Conservation (phyloP, 2,113 vertebrate species). For the Budorcas taxicolor region DNA sequence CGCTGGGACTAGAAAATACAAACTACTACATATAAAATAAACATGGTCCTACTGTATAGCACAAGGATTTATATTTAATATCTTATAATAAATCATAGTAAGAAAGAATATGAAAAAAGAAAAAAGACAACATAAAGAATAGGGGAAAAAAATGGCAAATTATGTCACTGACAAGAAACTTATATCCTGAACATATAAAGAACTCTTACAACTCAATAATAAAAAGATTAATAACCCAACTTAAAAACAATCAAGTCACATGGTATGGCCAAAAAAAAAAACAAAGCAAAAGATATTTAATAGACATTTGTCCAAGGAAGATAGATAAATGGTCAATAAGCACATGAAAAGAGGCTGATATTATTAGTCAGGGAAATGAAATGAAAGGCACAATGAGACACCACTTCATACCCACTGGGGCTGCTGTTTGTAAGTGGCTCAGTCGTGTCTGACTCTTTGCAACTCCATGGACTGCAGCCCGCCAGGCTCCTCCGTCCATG, state of each 20-base stretch:
- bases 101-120: neutral
- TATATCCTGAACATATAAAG: neutral
- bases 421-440: neutral
- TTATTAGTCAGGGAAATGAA: neutral
- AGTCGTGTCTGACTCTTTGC: neutral
- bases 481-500: neutral
- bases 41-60: neutral
- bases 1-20: neutral
- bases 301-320: neutral
- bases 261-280: neutral
- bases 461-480: neutral
- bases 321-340: neutral
- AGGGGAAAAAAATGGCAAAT: neutral
- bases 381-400: neutral
- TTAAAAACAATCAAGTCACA: neutral
- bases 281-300: neutral
- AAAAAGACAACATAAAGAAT: neutral
- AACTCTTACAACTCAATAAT: neutral
- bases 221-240: neutral
- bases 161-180: neutral
- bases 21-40: neutral
- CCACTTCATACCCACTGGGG: neutral
- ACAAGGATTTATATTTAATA: neutral
- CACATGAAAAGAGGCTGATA: neutral
- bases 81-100: neutral